phyloP scores from a whole-genome alignment of 2,888 invertebrate genomes.

The Agonopterix arenella region DNA sequence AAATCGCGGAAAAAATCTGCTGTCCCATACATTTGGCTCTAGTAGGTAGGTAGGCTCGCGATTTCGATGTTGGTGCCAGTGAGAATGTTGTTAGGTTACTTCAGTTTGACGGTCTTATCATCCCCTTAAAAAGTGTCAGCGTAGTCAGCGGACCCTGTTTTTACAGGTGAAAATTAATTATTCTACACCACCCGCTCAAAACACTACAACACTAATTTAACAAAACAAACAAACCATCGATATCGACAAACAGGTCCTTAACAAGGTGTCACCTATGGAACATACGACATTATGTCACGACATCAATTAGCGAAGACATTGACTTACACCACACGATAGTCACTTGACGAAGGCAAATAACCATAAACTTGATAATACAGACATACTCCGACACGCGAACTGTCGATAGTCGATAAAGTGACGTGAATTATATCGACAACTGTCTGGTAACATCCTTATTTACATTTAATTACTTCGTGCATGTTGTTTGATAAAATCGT shows the following conservation, averaged over 20 bases:
- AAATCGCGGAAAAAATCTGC: too few species aligned
- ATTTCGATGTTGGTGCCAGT: too few species aligned
- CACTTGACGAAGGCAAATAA: conserved; percentile 37
- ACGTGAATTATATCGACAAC: conserved; percentile 56
- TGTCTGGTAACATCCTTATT: conserved; percentile 50
- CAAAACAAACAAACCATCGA: background rate
- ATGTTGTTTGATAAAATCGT: background rate
- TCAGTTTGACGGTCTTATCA: too few species aligned
- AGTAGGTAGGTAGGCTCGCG: too few species aligned
- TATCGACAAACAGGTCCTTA: conserved; percentile 3
- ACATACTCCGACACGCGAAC: conserved; percentile 40
- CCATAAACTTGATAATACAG: conserved; percentile 53
- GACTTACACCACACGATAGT: conserved; percentile 51
- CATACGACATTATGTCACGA: conserved; percentile 31
- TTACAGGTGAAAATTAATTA: too few species aligned
- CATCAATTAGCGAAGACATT: conserved; percentile 53
- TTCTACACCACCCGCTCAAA: too few species aligned
- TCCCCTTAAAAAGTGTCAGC: too few species aligned
- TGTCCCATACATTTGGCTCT: too few species aligned
- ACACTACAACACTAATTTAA: too few species aligned
- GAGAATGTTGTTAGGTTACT: too few species aligned
- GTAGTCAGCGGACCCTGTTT: too few species aligned
- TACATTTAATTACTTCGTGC: conserved; percentile 40
- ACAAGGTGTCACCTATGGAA: conserved; percentile 16
- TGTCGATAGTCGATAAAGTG: conserved; percentile 53